phyloP scores from a whole-genome alignment of 2,113 vertebrate species.

The Sciurus niger region DNA sequence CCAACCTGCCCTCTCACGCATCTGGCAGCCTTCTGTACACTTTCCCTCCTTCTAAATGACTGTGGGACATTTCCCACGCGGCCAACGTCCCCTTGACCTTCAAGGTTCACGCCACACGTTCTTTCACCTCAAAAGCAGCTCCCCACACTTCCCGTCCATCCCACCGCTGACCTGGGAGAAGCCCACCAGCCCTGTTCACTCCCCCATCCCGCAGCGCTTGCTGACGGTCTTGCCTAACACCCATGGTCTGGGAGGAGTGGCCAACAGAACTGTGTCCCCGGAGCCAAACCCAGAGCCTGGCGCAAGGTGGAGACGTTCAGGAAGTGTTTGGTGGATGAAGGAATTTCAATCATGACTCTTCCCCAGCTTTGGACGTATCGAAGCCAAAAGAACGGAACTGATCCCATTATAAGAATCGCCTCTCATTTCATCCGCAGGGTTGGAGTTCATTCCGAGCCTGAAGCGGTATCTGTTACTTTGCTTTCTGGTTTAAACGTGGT shows the following conservation, averaged over 20 bases:
- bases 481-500: not conserved
- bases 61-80: not conserved
- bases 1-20: not conserved
- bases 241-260: not conserved
- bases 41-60: not conserved
- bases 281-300: not conserved
- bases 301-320: not conserved
- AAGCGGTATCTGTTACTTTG: not conserved
- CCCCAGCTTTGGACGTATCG: not conserved
- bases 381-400: conserved; percentile 1
- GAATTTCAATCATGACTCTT: not conserved
- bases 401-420: not conserved
- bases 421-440: conserved; percentile 16
- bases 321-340: not conserved
- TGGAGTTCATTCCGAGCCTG: not conserved
- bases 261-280: not conserved
- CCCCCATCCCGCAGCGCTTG: not conserved
- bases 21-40: not conserved
- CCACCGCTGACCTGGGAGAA: not conserved
- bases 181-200: not conserved
- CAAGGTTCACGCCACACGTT: not conserved
- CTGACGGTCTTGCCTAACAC: not conserved
- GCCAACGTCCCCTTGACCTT: not conserved
- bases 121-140: not conserved
- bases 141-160: not conserved